phyloP scores from a whole-genome alignment of 2,797 vertebrate genomes.

The Denticeps clupeoides region DNA sequence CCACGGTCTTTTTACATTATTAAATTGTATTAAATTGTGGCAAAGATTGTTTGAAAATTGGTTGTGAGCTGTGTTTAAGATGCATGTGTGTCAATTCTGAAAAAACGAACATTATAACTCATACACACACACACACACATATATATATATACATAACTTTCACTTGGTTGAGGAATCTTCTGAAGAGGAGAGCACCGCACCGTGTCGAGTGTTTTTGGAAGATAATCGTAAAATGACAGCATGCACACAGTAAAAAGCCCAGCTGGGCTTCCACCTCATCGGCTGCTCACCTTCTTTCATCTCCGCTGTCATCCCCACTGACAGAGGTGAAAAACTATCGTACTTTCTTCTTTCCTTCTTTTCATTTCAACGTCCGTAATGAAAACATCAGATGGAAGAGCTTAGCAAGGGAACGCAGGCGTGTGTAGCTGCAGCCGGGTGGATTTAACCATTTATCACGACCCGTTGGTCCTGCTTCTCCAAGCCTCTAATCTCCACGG shows the following conservation, averaged over 20 bases:
- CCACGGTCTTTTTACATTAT: too few relatives aligned
- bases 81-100: too few relatives aligned
- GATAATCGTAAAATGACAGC: conserved; percentile 15
- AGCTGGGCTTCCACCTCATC: conserved; percentile 9
- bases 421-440: conserved; percentile 6
- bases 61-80: too few relatives aligned
- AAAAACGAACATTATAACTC: too few relatives aligned
- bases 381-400: conserved; percentile 22
- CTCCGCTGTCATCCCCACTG: conserved; percentile 24
- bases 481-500: too few relatives aligned
- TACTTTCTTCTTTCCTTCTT: not conserved
- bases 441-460: conserved; percentile 9
- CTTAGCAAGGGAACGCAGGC: conserved; percentile 14
- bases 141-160: conserved; percentile 16
- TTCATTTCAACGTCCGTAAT: conserved; percentile 15
- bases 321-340: not conserved
- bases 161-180: conserved; percentile 12
- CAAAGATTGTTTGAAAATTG: too few relatives aligned
- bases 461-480: not conserved
- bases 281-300: conserved; percentile 21
- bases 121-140: too few relatives aligned
- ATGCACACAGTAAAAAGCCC: conserved; percentile 12
- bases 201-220: conserved; percentile 23
- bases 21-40: too few relatives aligned
- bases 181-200: conserved; percentile 14